phyloP scores from a whole-genome alignment of 2,113 vertebrate genomes.

The Dicentrarchus labrax region DNA sequence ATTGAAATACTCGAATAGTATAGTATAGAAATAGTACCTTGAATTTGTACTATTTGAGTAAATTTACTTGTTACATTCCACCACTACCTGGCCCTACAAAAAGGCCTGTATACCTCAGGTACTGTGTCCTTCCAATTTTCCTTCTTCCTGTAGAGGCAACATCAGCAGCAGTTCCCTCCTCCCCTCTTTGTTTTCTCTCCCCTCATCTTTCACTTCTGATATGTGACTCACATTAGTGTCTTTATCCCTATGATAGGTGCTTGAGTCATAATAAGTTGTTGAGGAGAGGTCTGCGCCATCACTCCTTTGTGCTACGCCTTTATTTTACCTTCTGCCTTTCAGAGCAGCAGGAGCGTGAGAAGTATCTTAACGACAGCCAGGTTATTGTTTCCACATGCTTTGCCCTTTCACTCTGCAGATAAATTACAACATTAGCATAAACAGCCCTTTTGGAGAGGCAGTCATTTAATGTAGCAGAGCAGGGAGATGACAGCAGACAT shows the following conservation, averaged over 20 bases:
- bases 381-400: conserved; percentile 46
- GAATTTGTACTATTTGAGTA: too few relatives aligned
- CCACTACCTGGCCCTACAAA: not conserved
- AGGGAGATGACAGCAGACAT: not conserved
- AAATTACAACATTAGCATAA: conserved; percentile 67
- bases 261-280: conserved; percentile 32
- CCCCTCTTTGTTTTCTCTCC: not conserved
- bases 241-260: conserved; percentile 10
- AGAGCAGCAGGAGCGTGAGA: not conserved
- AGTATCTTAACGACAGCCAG: conserved; percentile 31
- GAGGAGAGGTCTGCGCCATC: conserved; percentile 3
- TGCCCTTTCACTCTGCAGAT: conserved; percentile 49
- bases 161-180: not conserved
- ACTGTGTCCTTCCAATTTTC: too few relatives aligned
- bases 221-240: conserved; percentile 18
- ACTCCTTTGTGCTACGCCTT: not conserved
- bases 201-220: not conserved
- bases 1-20: too few relatives aligned
- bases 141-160: not conserved
- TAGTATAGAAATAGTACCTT: too few relatives aligned
- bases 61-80: too few relatives aligned
- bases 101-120: not conserved
- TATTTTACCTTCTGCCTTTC: conserved; percentile 17
- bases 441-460: conserved; percentile 42
- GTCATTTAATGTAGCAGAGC: conserved; percentile 45